These are phyloP conservation scores for Sinonovacula constricta DNA, from an alignment of 1,140 invertebrate genomes.

Conservation along the genomic window DNA sequence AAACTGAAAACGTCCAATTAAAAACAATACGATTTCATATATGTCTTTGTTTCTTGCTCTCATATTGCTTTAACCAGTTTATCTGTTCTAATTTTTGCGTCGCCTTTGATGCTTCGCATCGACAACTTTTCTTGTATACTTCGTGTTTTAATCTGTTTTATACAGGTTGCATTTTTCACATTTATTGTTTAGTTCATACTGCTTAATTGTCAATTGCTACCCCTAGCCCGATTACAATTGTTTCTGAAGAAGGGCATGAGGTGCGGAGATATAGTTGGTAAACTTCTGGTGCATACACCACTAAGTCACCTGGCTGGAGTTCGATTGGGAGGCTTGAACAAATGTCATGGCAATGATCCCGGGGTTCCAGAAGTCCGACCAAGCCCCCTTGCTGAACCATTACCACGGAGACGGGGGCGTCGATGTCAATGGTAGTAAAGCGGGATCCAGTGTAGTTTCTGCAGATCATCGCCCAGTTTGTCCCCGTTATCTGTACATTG, in stretches of 20 bases:
- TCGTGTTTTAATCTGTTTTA: too few species aligned
- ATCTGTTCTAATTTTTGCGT: too few species aligned
- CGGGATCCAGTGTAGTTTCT: background rate
- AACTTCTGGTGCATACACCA: background rate
- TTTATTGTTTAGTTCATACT: too few species aligned
- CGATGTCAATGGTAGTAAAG: background rate
- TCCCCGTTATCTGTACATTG: conserved; percentile 23
- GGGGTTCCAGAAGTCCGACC: background rate
- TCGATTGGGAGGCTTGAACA: background rate
- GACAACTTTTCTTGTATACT: too few species aligned
- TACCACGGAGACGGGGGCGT: background rate
- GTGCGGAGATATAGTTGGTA: conserved; percentile 4
- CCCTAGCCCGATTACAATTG: conserved; percentile 8
- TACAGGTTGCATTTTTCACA: too few species aligned
- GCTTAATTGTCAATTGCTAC: too few species aligned
- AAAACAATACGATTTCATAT: too few species aligned
- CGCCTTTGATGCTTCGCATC: too few species aligned
- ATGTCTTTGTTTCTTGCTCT: too few species aligned
- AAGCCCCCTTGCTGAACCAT: conserved; percentile 1
- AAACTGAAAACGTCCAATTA: too few species aligned
- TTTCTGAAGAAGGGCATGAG: background rate
- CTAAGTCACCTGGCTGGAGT: background rate
- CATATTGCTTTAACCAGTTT: too few species aligned
- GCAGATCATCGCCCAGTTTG: conserved; percentile 25
- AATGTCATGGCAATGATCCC: background rate